Evolutionary conservation across 2,113 vertebrate species (phyloP), one percentile per base, ranked within the genome.

Genomic region (Cyanistes caeruleus): DNA sequence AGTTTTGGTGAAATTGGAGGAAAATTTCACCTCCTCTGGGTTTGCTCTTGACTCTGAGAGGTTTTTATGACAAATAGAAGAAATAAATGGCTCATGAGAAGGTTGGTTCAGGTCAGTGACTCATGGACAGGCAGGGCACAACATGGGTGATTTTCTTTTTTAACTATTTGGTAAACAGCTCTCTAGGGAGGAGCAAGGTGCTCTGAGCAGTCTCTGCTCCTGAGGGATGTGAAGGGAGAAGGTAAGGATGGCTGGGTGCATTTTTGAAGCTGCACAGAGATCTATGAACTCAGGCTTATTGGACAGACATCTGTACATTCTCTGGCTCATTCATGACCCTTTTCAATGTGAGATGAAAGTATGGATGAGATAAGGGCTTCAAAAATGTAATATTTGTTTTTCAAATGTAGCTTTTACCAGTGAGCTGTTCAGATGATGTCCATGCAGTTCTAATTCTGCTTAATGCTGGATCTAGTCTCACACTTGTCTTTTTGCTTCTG

Each of bases 91-190:
- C 33, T 27, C 9, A 2, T 28, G 33, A 39, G 48, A 33, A 19
- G 55, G 60, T 16, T 89, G 39, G 11, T 17, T 81, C 30, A 58
- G 70, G 52, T 8, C 60, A 53, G 49, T 70, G 56, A 39, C 27
- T 59, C 13, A 3, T 2, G 51, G 44, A 13, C 44, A 55, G 35
- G 30, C 13, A 24, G 9, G 16, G 35, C 31, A 49, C 41, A 41
- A n/a, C 9, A 9, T 1, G 14, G 44, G 20, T 11, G 28, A 4
- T 11, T 39, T 68, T n/a, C 58, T 44, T 43, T 39, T 13, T 20
- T 1, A 62, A 2, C 27, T n/a, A 0, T 15, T 1, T 20, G 7
- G 30, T 35, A 48, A 76, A 31, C 5, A 41, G 35, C 27, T 56
- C 41, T 33, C 65, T 14, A 24, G 52, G 33, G 69, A 67, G 48